Base-by-base conservation (phyloP, 2,113 vertebrate species). In the Pituophis catenifer region DNA sequence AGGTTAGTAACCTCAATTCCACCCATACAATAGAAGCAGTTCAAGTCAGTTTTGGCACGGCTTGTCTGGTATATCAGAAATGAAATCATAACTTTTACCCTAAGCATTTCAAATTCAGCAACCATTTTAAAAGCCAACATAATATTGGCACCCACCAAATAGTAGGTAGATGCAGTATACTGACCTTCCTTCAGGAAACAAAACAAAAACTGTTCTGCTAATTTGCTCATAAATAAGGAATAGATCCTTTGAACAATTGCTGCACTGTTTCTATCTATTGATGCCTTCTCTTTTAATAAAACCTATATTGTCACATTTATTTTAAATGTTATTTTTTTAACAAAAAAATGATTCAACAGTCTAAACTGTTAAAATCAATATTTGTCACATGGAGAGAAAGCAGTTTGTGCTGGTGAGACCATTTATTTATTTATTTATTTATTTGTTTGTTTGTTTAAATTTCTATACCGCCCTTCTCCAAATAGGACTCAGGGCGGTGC, bases 211-310 rank as follows among this genome's bases (percentile, higher is more conserved):
- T 50, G 58, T 88, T 52, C 62, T 87, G 44, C 13, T 58, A 5
- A 9, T 59, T 8, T 59, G 55, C 44, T 88, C 9, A 88, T 55
- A 59, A 93, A 48, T 59, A 93, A 88, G 52, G 23, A 58, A 88
- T 92, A 94, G 91, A 95, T 23, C 62, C 9, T 81, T 58, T 93
- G 44, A 8, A 70, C 88, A 86, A 92, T 15, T 92, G 62, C 29
- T 26, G 29, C 33, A 81, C 52, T 93, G 53, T 5, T 0, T 17
- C 55, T 54, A 92, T 57, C 26, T 95, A 52, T 88, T 5, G 91
- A 92, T 92, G 75, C 12, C 26, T 52, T 86, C 29, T 91, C 19
- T 54, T 23, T 44, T 23, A 29, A 52, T 44, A 57, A 92, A 90
- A 44, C 3, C 54, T 90, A 23, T 70, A 75, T 81, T 81, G 23